phyloP scores from a whole-genome alignment of 2,888 invertebrate genomes.

The Meliscaeva auricollis region DNA sequence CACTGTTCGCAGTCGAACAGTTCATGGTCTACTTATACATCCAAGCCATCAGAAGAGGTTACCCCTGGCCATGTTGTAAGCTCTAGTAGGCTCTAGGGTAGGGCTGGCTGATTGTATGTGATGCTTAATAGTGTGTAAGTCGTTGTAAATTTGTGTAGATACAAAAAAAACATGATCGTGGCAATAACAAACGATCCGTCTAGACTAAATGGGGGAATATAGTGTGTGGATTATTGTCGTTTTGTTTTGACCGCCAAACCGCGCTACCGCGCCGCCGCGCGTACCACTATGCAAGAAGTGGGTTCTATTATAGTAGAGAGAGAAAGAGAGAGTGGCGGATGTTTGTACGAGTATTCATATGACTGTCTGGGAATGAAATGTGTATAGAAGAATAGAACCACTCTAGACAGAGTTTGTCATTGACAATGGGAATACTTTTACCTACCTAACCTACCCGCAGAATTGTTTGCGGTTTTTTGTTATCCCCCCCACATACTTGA shows the following conservation, averaged over 20 bases:
- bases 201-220: slow-evolving; percentile 72
- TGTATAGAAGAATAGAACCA: slow-evolving; percentile 46
- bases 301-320: slow-evolving; percentile 28
- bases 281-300: slow-evolving; percentile 42
- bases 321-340: slow-evolving; percentile 28
- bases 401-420: slow-evolving; percentile 63
- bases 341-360: slow-evolving; percentile 31
- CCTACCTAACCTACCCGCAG: slow-evolving; percentile 46
- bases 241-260: slow-evolving; percentile 33
- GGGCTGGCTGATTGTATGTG: slow-evolving; percentile 7
- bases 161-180: slow-evolving; percentile 49
- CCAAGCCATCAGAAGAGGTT: slow-evolving; percentile 12
- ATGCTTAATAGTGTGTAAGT: slow-evolving; percentile 45
- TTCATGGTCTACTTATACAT: slow-evolving; percentile 75
- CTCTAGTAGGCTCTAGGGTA: slow-evolving; percentile 1
- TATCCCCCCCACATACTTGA: not conserved
- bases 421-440: slow-evolving; percentile 65
- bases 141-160: slow-evolving; percentile 53
- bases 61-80: slow-evolving; percentile 15
- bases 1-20: slow-evolving; percentile 43
- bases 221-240: slow-evolving; percentile 58
- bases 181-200: slow-evolving; percentile 67
- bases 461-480: slow-evolving; percentile 43
- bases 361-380: slow-evolving; percentile 50
- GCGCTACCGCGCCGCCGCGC: not conserved